Percentiles rank a stretch among this genome's conserved stretches.
Evolutionary conservation across 2,888 invertebrate genomes (phyloP).

Genomic region (Stenurella melanura): DNA sequence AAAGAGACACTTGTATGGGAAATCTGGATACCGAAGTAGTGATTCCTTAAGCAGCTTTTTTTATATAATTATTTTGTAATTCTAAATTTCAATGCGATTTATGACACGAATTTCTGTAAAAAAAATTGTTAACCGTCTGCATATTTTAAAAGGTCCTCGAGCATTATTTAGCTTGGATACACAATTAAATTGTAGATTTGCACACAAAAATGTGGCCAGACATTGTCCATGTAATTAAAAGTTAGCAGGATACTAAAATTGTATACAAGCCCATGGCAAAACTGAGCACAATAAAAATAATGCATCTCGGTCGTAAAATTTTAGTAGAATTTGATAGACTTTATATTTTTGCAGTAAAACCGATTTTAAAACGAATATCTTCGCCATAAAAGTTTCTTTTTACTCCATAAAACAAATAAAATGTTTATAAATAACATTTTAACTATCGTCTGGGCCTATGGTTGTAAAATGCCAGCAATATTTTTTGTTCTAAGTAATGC

Average conservation of each 20-base stretch:
- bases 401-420: neutral
- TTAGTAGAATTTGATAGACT: neutral
- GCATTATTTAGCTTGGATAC: too few species aligned
- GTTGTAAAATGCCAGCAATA: neutral
- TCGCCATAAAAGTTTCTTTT: neutral
- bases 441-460: neutral
- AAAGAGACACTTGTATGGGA: too few species aligned
- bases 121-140: too few species aligned
- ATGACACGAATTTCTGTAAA: too few species aligned
- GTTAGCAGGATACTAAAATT: neutral
- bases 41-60: too few species aligned
- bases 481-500: neutral
- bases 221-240: too few species aligned
- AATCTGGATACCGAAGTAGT: too few species aligned
- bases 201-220: neutral
- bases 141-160: too few species aligned
- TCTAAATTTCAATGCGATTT: too few species aligned
- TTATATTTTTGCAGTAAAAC: slow-evolving; percentile 2
- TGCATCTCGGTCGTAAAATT: neutral
- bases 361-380: neutral
- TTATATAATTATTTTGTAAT: too few species aligned
- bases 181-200: neutral
- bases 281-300: neutral
- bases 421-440: slow-evolving; percentile 4
- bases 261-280: neutral